A percentile compares a stretch with the other conserved stretches of the same genome.
Evolutionary conservation across 2,797 vertebrate genomes (phyloP).

Genomic region (Xenentodon cancila): DNA sequence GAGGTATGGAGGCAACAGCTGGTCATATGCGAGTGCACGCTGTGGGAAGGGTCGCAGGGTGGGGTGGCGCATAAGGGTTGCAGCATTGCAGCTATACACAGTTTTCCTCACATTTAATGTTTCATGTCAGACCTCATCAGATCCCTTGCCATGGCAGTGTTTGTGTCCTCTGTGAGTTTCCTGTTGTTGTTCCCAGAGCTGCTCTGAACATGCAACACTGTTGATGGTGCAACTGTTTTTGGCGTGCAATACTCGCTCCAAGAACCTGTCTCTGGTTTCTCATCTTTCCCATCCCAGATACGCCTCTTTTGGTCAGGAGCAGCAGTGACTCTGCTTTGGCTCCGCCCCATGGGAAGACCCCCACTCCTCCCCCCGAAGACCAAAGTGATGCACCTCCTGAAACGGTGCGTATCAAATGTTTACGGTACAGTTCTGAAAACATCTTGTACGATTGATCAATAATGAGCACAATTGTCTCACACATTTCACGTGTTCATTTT

Average conservation of each 20-base stretch:
- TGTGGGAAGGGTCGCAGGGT: constrained; percentile 8
- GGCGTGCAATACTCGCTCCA: not conserved
- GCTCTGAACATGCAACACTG: too few species aligned
- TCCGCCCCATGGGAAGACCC: constrained; percentile 29
- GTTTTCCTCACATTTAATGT: too few species aligned
- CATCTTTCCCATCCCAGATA: constrained; percentile 58
- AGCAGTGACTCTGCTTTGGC: constrained; percentile 78
- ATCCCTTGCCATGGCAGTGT: too few species aligned
- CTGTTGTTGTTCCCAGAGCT: too few species aligned
- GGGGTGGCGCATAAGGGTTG: not conserved
- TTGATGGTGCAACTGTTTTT: too few species aligned
- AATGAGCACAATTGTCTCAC: too few species aligned
- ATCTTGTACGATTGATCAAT: too few species aligned
- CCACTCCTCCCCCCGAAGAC: constrained; percentile 63
- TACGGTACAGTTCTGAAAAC: too few species aligned
- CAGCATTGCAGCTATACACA: too few species aligned
- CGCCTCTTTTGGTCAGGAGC: constrained; percentile 80
- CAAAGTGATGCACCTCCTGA: constrained; percentile 64
- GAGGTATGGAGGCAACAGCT: constrained; percentile 37
- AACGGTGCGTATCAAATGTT: constrained; percentile 74
- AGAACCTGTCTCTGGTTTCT: not conserved
- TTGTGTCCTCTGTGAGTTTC: too few species aligned
- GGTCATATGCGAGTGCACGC: constrained; percentile 22
- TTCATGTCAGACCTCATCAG: too few species aligned
- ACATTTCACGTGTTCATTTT: too few species aligned